Base-by-base conservation (phyloP, 2,113 vertebrate genomes). In the Limnothrissa miodon region DNA sequence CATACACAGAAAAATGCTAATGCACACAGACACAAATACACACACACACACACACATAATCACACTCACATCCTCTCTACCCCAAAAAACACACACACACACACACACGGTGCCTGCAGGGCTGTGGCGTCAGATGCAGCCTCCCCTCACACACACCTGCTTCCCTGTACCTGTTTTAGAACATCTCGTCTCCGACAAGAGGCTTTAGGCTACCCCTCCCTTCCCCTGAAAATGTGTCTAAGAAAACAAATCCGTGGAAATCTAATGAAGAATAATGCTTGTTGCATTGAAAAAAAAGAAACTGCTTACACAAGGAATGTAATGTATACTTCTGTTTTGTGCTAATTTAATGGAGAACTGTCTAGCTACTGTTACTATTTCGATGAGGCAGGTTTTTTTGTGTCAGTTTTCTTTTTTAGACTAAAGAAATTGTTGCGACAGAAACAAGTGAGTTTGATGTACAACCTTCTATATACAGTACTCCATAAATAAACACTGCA, bases 301-400 rank as follows among this genome's bases (percentile, higher is more conserved):
- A 89, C 33, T 56, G 88, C 89, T 74, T 80, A 90, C 87, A 79
- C 87, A 86, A 85, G 86, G 93, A 94, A 95, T 95, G 93, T 95
- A 95, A 92, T 91, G 90, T 88, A 89, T 89, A 85, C 84, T 89
- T 87, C 88, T 83, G 85, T 86, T 88, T 93, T 89, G 89, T 91
- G 85, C 90, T 91, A 86, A 93, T 89, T 91, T 93, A 89, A 92
- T 87, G 89, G 88, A 89, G 25, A 90, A 87, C 85, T 91, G 85
- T 92, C 90, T 90, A 91, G 90, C 89, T 89, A 81, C 81, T 86
- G 15, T 79, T 88, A 85, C 46, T 84, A 46, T 80, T 29, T 81
- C 29, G 11, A 36, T 39, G 59, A 66, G 59, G 59, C 59, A 25
- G 56, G n/a, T 74, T 36, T 33, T 33, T 74, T 74, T 0, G 39